phyloP scores from a whole-genome alignment of 2,113 vertebrate species.

The Chionis minor region DNA sequence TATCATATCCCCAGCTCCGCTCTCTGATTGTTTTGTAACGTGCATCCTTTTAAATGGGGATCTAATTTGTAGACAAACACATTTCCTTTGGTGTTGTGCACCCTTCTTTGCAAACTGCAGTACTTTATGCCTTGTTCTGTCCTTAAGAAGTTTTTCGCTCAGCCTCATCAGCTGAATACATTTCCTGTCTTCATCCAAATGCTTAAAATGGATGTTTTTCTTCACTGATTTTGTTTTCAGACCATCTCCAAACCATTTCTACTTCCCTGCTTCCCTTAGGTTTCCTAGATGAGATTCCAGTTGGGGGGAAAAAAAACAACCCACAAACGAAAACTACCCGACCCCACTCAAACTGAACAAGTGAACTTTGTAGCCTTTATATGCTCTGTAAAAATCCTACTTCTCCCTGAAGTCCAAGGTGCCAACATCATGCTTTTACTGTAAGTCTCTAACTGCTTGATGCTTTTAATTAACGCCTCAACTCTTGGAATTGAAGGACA shows the following conservation, averaged over 20 bases:
- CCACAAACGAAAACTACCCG: background rate
- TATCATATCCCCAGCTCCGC: background rate
- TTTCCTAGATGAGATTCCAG: background rate
- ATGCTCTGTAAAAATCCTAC: background rate
- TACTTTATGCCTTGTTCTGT: background rate
- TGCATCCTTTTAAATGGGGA: background rate
- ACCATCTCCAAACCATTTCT: background rate
- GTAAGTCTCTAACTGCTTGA: background rate
- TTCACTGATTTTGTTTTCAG: background rate
- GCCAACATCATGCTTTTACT: background rate
- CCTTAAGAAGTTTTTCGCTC: background rate
- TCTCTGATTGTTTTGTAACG: background rate
- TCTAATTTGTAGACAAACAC: background rate
- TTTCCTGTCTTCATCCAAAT: background rate
- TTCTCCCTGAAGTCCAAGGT: background rate
- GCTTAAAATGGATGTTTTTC: background rate
- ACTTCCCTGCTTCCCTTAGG: background rate
- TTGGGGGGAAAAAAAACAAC: background rate
- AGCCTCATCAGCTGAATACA: background rate
- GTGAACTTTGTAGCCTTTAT: background rate
- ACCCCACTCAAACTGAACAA: background rate
- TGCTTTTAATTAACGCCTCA: background rate
- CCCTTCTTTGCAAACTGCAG: background rate
- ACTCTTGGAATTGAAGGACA: background rate
- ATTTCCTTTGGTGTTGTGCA: background rate